phyloP scores from a whole-genome alignment of 2,888 invertebrate species.

The Tipula lateralis region DNA sequence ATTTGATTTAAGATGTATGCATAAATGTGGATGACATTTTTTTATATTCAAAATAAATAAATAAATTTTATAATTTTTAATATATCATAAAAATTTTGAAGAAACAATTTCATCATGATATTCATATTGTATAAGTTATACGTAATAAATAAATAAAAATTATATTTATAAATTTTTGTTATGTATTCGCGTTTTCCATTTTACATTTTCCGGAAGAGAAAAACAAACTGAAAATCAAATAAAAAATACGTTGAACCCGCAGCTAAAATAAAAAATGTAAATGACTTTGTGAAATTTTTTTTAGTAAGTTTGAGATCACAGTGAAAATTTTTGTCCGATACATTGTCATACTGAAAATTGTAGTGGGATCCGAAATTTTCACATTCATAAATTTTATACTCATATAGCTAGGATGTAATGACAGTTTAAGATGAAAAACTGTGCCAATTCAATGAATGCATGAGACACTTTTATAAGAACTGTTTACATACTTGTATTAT shows the following conservation, averaged over 20 bases:
- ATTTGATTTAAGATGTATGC: neutral
- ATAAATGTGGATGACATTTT: neutral
- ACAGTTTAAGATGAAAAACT: no score
- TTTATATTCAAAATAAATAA: neutral
- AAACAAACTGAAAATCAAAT: neutral
- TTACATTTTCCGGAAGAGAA: neutral
- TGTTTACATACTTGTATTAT: no score
- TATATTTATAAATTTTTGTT: neutral
- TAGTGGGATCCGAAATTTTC: no score
- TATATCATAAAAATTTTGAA: neutral
- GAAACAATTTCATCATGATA: neutral
- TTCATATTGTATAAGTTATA: neutral
- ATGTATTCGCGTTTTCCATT: neutral
- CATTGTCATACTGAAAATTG: no score
- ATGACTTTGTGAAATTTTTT: no score
- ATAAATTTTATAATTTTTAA: neutral
- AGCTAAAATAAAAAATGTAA: no score
- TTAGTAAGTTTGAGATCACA: no score
- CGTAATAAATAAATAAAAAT: neutral
- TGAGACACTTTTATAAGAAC: no score
- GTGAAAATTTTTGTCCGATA: no score
- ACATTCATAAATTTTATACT: no score
- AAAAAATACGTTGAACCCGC: neutral
- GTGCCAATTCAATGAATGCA: no score
- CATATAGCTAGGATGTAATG: no score